phyloP scores from a whole-genome alignment of 2,797 vertebrate genomes.

The Centropyge bicolor region DNA sequence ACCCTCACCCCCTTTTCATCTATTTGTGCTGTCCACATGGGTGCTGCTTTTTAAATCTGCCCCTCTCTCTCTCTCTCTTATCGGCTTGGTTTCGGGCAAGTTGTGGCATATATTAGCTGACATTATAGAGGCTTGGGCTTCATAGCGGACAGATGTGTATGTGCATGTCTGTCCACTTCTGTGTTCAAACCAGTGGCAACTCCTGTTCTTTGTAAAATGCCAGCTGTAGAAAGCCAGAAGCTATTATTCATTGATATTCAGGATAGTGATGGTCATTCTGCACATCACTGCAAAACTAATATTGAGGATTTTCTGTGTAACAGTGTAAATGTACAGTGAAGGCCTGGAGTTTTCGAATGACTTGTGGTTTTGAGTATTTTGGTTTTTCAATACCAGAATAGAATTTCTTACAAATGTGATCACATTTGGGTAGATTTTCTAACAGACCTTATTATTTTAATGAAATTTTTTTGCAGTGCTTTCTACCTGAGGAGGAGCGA shows the following conservation, averaged over 20 bases:
- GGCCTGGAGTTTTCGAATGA: not conserved
- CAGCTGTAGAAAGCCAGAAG: constrained; percentile 45
- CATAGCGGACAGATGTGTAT: constrained; percentile 12
- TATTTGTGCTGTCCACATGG: constrained; percentile 53
- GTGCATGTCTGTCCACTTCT: constrained; percentile 8
- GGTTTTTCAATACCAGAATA: not conserved
- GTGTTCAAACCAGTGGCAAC: constrained; percentile 25
- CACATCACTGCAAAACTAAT: constrained; percentile 1
- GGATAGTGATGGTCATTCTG: not conserved
- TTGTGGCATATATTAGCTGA: constrained; percentile 67
- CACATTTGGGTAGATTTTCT: not conserved
- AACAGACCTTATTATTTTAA: not conserved
- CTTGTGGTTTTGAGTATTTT: not conserved
- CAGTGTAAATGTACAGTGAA: not conserved
- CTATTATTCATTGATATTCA: constrained; percentile 17
- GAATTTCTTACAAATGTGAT: not conserved
- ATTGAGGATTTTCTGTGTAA: not conserved
- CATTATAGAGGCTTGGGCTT: constrained; percentile 59
- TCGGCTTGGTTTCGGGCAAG: constrained; percentile 60
- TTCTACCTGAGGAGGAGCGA: not conserved
- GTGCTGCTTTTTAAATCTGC: constrained; percentile 53
- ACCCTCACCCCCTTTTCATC: constrained; percentile 49
- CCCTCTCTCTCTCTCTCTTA: constrained; percentile 28
- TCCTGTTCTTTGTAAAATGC: constrained; percentile 61
- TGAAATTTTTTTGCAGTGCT: too few species aligned